These are phyloP conservation scores for Ceratosolen fusciceps DNA, from an alignment of 1,140 invertebrate genomes.

Conservation along the genomic window DNA sequence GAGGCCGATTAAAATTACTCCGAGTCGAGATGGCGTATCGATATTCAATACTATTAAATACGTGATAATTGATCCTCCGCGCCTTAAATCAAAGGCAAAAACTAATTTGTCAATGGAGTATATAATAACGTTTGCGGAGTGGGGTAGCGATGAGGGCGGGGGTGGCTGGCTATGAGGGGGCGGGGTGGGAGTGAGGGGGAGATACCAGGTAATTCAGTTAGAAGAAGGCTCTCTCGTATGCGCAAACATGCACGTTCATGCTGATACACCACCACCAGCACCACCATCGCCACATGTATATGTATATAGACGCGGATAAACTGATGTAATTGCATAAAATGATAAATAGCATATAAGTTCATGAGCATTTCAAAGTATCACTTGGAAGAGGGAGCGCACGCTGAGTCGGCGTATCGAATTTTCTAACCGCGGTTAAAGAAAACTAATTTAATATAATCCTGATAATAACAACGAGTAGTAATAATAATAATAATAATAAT, in stretches of 20 bases:
- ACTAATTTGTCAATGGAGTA: constrained; percentile 25
- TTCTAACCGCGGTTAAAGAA: not conserved
- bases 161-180: too few relatives aligned
- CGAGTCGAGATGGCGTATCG: not conserved
- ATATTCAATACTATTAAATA: not conserved
- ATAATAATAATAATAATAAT: too few relatives aligned
- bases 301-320: not conserved
- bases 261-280: too few relatives aligned
- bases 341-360: constrained; percentile 17
- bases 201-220: not conserved
- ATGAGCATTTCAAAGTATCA: constrained; percentile 21
- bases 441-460: not conserved
- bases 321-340: constrained; percentile 35
- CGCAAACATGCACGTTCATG: too few relatives aligned
- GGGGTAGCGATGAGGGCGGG: too few relatives aligned
- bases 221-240: not conserved
- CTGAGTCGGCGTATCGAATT: constrained; percentile 8
- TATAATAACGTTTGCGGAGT: constrained; percentile 14
- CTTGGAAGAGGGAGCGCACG: not conserved
- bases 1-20: not conserved
- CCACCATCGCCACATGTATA: too few relatives aligned
- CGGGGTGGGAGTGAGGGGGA: too few relatives aligned
- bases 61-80: not conserved
- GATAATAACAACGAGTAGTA: too few relatives aligned
- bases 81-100: constrained; percentile 1